phyloP scores from a whole-genome alignment of 1,140 invertebrate genomes.

The Pararge aegeria region DNA sequence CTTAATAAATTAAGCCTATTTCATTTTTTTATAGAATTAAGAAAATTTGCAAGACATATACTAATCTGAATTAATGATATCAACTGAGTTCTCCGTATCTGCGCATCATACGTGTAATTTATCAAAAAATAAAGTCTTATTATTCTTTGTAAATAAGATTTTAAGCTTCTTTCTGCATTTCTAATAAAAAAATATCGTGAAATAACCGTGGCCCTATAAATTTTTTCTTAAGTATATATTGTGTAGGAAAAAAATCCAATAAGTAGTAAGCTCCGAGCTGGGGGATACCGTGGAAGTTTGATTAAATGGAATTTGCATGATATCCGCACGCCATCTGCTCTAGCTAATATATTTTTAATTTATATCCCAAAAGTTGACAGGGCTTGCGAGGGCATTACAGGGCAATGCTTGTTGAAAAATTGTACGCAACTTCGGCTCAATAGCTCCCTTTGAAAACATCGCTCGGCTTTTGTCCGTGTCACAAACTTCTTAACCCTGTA shows the following conservation, averaged over 20 bases:
- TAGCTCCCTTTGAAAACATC: slow-evolving; percentile 37
- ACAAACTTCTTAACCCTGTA: background rate
- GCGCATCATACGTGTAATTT: too few species aligned
- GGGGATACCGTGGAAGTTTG: slow-evolving; percentile 51
- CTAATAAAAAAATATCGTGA: background rate
- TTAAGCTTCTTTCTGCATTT: too few species aligned
- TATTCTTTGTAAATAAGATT: too few species aligned
- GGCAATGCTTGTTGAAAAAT: slow-evolving; percentile 44
- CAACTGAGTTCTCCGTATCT: too few species aligned
- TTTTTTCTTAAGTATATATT: slow-evolving; percentile 10
- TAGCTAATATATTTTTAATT: slow-evolving; percentile 69
- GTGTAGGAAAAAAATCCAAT: slow-evolving; percentile 46
- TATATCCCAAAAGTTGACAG: slow-evolving; percentile 59
- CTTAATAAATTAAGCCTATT: too few species aligned
- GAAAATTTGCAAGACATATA: too few species aligned
- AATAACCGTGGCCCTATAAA: background rate
- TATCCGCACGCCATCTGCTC: slow-evolving; percentile 52
- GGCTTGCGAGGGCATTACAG: slow-evolving; percentile 35
- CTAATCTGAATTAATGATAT: too few species aligned
- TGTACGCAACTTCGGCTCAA: slow-evolving; percentile 37
- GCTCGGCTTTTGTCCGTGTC: slow-evolving; percentile 11
- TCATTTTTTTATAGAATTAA: too few species aligned
- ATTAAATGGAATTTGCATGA: slow-evolving; percentile 68
- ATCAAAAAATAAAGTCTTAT: too few species aligned
- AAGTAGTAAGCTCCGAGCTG: slow-evolving; percentile 34